These are phyloP conservation scores for Ectropis crepuscularia DNA, from an alignment of 2,888 invertebrate genomes.

Conservation along the genomic window DNA sequence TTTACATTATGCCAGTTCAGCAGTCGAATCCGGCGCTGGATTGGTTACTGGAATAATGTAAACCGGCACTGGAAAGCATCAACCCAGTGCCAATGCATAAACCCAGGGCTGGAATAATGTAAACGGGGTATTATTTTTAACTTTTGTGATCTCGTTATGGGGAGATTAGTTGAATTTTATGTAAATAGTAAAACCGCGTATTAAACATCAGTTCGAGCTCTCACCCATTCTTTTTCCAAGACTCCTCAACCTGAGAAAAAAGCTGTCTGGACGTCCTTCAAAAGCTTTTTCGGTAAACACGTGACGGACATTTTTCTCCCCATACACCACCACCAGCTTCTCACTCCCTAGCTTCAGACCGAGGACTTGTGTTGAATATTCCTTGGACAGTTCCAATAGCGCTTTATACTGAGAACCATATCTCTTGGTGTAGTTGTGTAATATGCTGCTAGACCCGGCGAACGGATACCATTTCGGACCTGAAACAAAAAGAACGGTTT, in stretches of 20 bases:
- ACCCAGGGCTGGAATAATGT: no score
- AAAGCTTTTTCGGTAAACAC: conserved; percentile 86
- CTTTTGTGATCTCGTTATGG: no score
- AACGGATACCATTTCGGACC: conserved; percentile 77
- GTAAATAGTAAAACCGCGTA: neutral
- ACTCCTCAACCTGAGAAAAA: conserved; percentile 87
- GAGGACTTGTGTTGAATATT: conserved; percentile 86
- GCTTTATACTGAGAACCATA: conserved; percentile 84
- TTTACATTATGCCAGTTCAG: no score
- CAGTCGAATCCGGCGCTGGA: no score
- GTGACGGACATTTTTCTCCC: conserved; percentile 85
- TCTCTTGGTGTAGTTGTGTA: conserved; percentile 55
- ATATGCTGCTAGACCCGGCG: conserved; percentile 62
- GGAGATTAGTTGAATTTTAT: no score
- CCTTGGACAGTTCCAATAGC: conserved; percentile 82
- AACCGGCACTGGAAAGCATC: no score
- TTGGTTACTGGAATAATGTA: no score
- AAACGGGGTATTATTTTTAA: no score
- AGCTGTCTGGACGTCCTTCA: conserved; percentile 89
- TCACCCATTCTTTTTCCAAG: conserved; percentile 88
- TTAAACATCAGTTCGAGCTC: conserved; percentile 23
- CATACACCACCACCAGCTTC: conserved; percentile 85
- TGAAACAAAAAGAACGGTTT: conserved; percentile 50
- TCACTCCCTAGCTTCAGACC: conserved; percentile 88
- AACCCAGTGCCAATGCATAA: no score